Evolutionary conservation across 2,888 invertebrate genomes (phyloP).

Genomic region (Pristionchus arcanus): DNA sequence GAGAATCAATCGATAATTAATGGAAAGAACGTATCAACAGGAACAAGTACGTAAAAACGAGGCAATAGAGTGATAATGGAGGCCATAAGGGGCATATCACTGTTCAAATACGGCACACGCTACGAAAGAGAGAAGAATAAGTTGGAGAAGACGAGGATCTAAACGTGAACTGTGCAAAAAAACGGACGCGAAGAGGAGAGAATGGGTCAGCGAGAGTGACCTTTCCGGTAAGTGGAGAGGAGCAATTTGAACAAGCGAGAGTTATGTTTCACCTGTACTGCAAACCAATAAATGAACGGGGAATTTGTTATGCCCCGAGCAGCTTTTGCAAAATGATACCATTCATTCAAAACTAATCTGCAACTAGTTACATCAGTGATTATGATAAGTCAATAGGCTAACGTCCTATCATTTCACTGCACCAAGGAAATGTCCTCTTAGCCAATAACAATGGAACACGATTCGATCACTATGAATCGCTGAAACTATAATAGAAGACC

Average conservation of each 20-base stretch:
- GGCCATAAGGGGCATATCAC: not conserved
- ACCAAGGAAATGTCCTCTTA: not conserved
- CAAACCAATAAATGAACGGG: not conserved
- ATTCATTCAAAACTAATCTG: not conserved
- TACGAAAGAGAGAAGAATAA: not conserved
- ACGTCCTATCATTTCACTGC: not conserved
- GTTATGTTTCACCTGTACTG: not conserved
- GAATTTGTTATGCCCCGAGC: not conserved
- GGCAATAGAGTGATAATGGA: not conserved
- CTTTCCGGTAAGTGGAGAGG: constrained; percentile 1
- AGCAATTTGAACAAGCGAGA: constrained; percentile 44
- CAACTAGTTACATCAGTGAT: not conserved
- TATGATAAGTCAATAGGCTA: not conserved
- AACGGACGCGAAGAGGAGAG: not conserved
- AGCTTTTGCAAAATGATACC: too few species aligned
- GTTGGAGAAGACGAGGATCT: not conserved
- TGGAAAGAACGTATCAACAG: not conserved
- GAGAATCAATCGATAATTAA: not conserved
- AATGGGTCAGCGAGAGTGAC: constrained; percentile 38
- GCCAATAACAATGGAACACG: not conserved
- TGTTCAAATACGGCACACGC: not conserved
- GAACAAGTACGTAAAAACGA: not conserved
- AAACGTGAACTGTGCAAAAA: not conserved
- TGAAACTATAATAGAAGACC: not conserved
- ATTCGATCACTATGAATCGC: not conserved